Evolutionary conservation across 2,113 vertebrate genomes (phyloP).

Genomic region (Tor tambroides): DNA sequence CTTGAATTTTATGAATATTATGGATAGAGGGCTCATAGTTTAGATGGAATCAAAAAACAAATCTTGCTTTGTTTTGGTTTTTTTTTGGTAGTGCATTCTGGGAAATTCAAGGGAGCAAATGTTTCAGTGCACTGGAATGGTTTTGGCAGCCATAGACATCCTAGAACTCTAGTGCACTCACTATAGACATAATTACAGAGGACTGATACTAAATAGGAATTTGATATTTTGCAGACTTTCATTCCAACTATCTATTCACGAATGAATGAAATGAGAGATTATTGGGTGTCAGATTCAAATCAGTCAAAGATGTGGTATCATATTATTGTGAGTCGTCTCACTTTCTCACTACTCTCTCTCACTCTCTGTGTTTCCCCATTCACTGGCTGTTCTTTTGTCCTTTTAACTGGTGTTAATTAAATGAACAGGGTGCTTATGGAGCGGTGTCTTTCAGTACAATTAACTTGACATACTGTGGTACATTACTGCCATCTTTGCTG

Average conservation of each 20-base stretch:
- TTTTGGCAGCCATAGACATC: neutral
- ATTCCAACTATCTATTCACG: neutral
- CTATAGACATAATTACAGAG: neutral
- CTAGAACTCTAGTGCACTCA: neutral
- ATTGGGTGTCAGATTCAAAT: constrained; percentile 22
- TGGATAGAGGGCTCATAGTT: too few relatives aligned
- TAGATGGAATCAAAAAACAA: too few relatives aligned
- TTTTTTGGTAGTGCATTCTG: neutral
- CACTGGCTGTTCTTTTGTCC: neutral
- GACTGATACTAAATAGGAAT: neutral
- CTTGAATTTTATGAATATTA: too few relatives aligned
- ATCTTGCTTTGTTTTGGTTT: too few relatives aligned
- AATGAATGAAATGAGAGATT: constrained; percentile 20
- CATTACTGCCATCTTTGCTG: constrained; percentile 29
- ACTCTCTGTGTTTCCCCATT: neutral
- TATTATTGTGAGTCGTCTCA: neutral
- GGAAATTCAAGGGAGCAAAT: neutral
- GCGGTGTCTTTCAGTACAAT: constrained; percentile 31
- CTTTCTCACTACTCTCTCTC: constrained; percentile 1
- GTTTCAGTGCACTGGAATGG: neutral
- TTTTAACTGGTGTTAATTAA: constrained; percentile 43
- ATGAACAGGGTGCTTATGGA: constrained; percentile 21
- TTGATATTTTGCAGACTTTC: constrained; percentile 9
- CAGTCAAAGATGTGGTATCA: neutral
- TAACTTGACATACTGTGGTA: constrained; percentile 33